Percentiles rank a stretch among this genome's conserved stretches.
phyloP scores from a whole-genome alignment of 2,888 invertebrate species.

The Tholera decimalis region DNA sequence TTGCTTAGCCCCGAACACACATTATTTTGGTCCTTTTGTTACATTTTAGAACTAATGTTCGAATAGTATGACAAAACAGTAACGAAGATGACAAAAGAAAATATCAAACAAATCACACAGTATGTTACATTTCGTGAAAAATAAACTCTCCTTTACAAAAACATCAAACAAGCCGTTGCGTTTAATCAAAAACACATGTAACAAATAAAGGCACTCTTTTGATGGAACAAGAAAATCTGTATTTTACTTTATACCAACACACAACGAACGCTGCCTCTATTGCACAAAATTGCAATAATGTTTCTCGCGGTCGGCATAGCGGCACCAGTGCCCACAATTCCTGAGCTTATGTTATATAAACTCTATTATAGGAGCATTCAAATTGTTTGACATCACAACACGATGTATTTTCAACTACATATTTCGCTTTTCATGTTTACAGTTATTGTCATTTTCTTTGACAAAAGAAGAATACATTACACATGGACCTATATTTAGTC shows the following conservation, averaged over 20 bases:
- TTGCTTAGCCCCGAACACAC: conserved; percentile 47
- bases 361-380: background rate
- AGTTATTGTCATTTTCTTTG: background rate
- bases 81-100: background rate
- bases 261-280: conserved; percentile 25
- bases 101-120: conserved; percentile 23
- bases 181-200: conserved; percentile 30
- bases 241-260: conserved; percentile 10
- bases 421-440: background rate
- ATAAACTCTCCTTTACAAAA: background rate
- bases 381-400: background rate
- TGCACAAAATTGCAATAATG: conserved; percentile 47
- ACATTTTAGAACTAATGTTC: conserved; percentile 39
- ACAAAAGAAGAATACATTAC: background rate
- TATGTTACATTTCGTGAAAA: conserved; percentile 8
- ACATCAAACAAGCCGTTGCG: conserved; percentile 19
- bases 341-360: background rate
- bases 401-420: background rate
- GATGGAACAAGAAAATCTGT: conserved; percentile 14
- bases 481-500: too few species aligned
- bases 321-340: conserved; percentile 6
- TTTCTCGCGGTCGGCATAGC: conserved; percentile 17
- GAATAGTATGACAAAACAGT: conserved; percentile 19
- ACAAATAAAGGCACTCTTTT: conserved; percentile 2
- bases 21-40: conserved; percentile 41